These are phyloP conservation scores for Athetis lepigone DNA, from an alignment of 2,888 invertebrate species.

Conservation along the genomic window DNA sequence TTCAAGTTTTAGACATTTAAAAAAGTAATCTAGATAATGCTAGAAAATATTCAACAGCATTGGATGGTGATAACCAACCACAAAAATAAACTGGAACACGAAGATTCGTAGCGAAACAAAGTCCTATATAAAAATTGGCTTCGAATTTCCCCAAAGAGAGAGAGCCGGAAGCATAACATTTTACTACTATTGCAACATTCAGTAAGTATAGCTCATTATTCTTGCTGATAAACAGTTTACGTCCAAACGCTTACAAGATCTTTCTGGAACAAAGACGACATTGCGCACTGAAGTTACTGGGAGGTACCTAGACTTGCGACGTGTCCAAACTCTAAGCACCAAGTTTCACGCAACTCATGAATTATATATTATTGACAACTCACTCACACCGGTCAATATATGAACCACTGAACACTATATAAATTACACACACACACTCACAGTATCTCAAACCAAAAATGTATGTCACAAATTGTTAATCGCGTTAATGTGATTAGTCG, in stretches of 20 bases:
- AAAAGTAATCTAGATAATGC: neutral
- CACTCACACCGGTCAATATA: slow-evolving; percentile 47
- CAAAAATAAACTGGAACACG: slow-evolving; percentile 39
- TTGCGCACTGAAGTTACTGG: slow-evolving; percentile 39
- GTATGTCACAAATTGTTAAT: too few relatives aligned
- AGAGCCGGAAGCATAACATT: slow-evolving; percentile 43
- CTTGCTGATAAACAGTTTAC: slow-evolving; percentile 51
- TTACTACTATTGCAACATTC: slow-evolving; percentile 49
- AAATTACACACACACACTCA: slow-evolving; percentile 2
- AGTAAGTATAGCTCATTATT: slow-evolving; percentile 47
- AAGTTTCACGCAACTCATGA: slow-evolving; percentile 62
- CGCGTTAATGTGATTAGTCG: too few relatives aligned
- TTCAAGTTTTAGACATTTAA: neutral
- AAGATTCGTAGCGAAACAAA: slow-evolving; percentile 48
- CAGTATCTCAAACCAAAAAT: too few relatives aligned
- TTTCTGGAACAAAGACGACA: slow-evolving; percentile 31
- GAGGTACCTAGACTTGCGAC: slow-evolving; percentile 33
- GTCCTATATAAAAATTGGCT: slow-evolving; percentile 46
- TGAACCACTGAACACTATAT: slow-evolving; percentile 25
- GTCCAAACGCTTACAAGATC: slow-evolving; percentile 36
- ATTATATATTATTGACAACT: slow-evolving; percentile 62
- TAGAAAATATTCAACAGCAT: slow-evolving; percentile 3
- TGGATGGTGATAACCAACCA: slow-evolving; percentile 10
- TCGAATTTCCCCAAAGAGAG: slow-evolving; percentile 62
- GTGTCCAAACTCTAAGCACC: slow-evolving; percentile 52